Evolutionary conservation across 2,888 invertebrate species (phyloP).

Genomic region (Cephonodes hylas): DNA sequence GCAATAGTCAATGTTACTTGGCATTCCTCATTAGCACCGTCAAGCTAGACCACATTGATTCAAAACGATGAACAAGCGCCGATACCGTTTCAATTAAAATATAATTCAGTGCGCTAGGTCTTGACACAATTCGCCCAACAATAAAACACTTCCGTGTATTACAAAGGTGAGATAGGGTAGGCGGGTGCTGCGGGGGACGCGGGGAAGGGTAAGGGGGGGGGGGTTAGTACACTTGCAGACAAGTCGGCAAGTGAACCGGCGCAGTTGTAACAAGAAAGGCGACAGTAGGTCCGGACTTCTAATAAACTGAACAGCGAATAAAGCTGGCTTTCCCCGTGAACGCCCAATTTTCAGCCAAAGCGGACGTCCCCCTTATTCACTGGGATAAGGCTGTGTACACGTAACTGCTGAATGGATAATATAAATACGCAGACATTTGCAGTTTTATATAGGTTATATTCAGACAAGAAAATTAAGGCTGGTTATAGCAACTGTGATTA

Average conservation of each 20-base stretch:
- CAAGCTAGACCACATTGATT: no score
- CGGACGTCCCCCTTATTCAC: background rate
- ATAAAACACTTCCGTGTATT: background rate
- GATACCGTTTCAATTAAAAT: background rate
- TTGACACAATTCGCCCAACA: background rate
- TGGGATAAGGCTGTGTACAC: background rate
- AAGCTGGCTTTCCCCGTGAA: constrained; percentile 11
- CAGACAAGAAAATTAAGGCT: no score
- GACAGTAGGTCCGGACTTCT: background rate
- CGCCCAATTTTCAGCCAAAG: constrained; percentile 13
- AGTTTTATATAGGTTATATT: no score
- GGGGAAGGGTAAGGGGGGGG: no score
- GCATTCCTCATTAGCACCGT: no score
- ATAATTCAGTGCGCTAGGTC: background rate
- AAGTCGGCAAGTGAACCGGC: background rate
- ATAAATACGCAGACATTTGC: no score
- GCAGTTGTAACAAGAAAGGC: constrained; percentile 13
- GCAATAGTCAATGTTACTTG: no score
- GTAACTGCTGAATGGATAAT: no score
- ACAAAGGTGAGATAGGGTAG: background rate
- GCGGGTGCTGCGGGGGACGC: no score
- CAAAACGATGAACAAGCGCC: no score
- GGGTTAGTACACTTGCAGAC: background rate
- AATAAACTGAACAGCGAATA: constrained; percentile 11
- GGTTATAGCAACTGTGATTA: no score